A percentile compares a stretch with the other conserved stretches of the same genome.
These are phyloP conservation scores for Penaeus chinensis DNA, from an alignment of 1,140 invertebrate species.

Conservation along the genomic window DNA sequence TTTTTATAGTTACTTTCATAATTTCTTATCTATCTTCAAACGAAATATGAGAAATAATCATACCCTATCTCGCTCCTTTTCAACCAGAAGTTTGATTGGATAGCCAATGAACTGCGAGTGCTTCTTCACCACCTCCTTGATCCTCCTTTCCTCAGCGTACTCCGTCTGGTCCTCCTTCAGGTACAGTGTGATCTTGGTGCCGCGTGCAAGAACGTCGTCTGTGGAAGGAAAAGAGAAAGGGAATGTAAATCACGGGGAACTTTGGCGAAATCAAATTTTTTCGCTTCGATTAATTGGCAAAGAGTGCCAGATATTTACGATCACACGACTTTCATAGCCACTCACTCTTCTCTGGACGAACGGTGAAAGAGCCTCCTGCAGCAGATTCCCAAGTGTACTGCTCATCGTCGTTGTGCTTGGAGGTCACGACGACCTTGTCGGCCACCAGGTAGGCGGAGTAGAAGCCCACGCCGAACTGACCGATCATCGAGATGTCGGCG, in stretches of 20 bases:
- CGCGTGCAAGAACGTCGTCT: conserved; percentile 78
- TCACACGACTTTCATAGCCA: neutral
- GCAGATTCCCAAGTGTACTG: conserved; percentile 94
- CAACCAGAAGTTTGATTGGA: conserved; percentile 93
- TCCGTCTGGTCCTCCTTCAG: conserved; percentile 93
- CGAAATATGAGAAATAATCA: neutral
- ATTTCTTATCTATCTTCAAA: neutral
- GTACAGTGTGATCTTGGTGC: conserved; percentile 89
- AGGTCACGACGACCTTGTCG: conserved; percentile 91
- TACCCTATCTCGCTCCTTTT: conserved; percentile 92
- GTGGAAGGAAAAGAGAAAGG: neutral
- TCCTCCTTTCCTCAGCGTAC: conserved; percentile 90
- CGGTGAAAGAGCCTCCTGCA: conserved; percentile 94
- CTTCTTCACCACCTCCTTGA: conserved; percentile 98
- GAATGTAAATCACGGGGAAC: neutral
- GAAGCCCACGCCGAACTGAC: conserved; percentile 98
- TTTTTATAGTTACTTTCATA: neutral
- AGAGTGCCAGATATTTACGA: too few species aligned
- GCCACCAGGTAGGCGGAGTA: conserved; percentile 98
- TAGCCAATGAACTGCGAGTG: conserved; percentile 99
- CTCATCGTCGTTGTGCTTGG: conserved; percentile 96
- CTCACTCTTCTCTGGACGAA: conserved; percentile 77
- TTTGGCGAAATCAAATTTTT: neutral
- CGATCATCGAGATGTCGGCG: conserved; percentile 96
- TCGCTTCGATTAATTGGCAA: too few species aligned